Percentiles rank a stretch among this genome's conserved stretches.
These are phyloP conservation scores for Samia ricini DNA, from an alignment of 1,140 invertebrate species.

Conservation along the genomic window DNA sequence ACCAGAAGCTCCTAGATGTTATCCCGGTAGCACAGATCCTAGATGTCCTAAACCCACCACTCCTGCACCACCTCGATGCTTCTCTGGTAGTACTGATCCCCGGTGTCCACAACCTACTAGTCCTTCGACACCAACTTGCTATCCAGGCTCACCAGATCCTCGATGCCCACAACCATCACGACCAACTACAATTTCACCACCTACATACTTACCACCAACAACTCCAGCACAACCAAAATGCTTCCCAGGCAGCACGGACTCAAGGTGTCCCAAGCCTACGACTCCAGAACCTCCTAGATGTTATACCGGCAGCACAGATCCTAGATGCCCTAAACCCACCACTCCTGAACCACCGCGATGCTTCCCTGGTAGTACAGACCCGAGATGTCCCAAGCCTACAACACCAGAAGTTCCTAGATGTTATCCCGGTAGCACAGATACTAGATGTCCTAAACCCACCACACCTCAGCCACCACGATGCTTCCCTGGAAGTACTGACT, in stretches of 20 bases:
- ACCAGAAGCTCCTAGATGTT: slow-evolving; percentile 7
- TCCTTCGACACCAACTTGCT: slow-evolving; percentile 34
- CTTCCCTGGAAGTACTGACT: slow-evolving; percentile 35
- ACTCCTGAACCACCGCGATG: slow-evolving; percentile 40
- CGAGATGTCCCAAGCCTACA: slow-evolving; percentile 53
- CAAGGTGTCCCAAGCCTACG: too few species aligned
- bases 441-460: slow-evolving; percentile 20
- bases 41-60: slow-evolving; percentile 10
- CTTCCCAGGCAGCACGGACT: too few species aligned
- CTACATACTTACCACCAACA: slow-evolving; percentile 24
- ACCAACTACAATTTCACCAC: slow-evolving; percentile 32
- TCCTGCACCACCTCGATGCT: slow-evolving; percentile 30
- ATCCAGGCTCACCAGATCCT: slow-evolving; percentile 53
- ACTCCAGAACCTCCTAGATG: slow-evolving; percentile 29
- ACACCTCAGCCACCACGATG: slow-evolving; percentile 25
- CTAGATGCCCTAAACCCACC: slow-evolving; percentile 47
- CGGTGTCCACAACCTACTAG: slow-evolving; percentile 38
- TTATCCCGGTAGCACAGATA: slow-evolving; percentile 9
- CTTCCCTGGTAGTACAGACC: slow-evolving; percentile 66
- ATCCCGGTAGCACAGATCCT: slow-evolving; percentile 8
- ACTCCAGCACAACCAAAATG: too few species aligned
- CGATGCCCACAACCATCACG: slow-evolving; percentile 50
- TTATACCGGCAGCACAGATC: slow-evolving; percentile 41
- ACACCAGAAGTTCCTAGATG: slow-evolving; percentile 27
- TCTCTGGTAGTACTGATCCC: slow-evolving; percentile 53